Evolutionary conservation across 2,113 vertebrate genomes (phyloP), one percentile per base, ranked within the genome.

Genomic region (Trogon surrucura): DNA sequence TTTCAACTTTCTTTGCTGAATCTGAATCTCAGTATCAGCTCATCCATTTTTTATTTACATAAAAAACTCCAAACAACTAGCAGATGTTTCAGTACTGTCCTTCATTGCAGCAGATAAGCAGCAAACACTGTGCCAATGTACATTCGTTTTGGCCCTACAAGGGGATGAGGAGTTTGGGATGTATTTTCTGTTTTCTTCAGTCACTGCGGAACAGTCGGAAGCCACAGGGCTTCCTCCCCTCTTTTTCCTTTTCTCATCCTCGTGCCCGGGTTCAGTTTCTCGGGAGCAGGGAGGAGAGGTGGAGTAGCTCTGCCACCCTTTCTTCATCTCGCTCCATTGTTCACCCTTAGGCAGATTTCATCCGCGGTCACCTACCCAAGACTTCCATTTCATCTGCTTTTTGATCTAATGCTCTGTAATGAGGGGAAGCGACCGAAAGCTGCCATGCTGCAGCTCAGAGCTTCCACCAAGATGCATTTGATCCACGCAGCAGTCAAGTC

Each of bases 331-430:
- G 2, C 44, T 32, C 36, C 0, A 0, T 36, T 58, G 22, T 78
- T 93, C 0, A 0, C 64, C 90, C 50, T 58, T 13, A 6, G 45
- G 82, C 34, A 6, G 16, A 17, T 77, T 94, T 77, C 2, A 9
- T 44, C 50, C 2, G 0, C 58, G 47, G 44, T 48, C 77, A 64
- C 81, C 81, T 48, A 13, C 86, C 45, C 60, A 38, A 30, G 81
- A 10, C 51, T 94, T 96, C 58, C 70, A 51, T 94, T 82, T 95
- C 58, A 25, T 77, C 79, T 90, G 74, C 79, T 89, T 80, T 85
- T 70, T 74, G 91, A 80, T 66, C 89, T 90, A 6, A 94, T 44
- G 32, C 0, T 2, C 83, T 1, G 0, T 83, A 85, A 96, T 5
- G 85, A 91, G 79, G 62, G 53, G 34, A 34, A 16, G 26, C 0